phyloP scores from a whole-genome alignment of 2,797 vertebrate genomes.

The Pachyuromys duprasi region DNA sequence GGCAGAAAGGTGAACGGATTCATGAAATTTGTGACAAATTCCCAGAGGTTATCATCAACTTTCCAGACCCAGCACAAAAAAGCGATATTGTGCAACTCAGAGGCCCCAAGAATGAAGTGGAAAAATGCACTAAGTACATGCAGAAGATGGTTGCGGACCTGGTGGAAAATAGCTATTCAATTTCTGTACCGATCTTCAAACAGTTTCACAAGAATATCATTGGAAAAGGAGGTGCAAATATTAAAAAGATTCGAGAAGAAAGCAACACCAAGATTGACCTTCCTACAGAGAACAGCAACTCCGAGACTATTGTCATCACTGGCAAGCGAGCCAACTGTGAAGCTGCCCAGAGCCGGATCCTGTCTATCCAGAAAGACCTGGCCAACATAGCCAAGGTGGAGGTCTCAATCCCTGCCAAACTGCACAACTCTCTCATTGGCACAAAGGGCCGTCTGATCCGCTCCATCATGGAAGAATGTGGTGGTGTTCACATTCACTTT shows the following conservation, averaged over 20 bases:
- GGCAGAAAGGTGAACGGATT: slow-evolving; percentile 98
- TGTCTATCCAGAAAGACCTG: slow-evolving; percentile 99
- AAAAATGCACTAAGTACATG: slow-evolving; percentile 99
- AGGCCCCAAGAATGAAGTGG: slow-evolving; percentile 97
- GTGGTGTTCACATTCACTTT: slow-evolving; percentile 99
- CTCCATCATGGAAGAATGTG: slow-evolving; percentile 99
- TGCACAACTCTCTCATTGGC: slow-evolving; percentile 98
- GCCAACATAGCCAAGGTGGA: slow-evolving; percentile 98
- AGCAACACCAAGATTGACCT: slow-evolving; percentile 99
- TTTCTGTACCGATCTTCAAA: slow-evolving; percentile 99
- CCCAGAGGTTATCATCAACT: slow-evolving; percentile 99
- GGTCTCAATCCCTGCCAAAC: slow-evolving; percentile 97
- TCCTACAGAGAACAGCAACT: slow-evolving; percentile 99
- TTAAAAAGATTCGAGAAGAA: slow-evolving; percentile 99
- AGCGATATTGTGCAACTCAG: slow-evolving; percentile 98
- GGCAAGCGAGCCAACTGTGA: slow-evolving; percentile 98
- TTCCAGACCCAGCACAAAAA: slow-evolving; percentile 97
- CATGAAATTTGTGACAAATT: slow-evolving; percentile 99
- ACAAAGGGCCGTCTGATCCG: slow-evolving; percentile 98
- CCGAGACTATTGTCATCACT: slow-evolving; percentile 98
- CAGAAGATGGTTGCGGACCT: slow-evolving; percentile 98
- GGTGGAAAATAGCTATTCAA: slow-evolving; percentile 97
- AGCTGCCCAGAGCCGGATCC: slow-evolving; percentile 93
- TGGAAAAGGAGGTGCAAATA: slow-evolving; percentile 99
- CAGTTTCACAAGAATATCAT: slow-evolving; percentile 99